phyloP scores from a whole-genome alignment of 2,888 invertebrate species.

The Polydesmus complanatus region DNA sequence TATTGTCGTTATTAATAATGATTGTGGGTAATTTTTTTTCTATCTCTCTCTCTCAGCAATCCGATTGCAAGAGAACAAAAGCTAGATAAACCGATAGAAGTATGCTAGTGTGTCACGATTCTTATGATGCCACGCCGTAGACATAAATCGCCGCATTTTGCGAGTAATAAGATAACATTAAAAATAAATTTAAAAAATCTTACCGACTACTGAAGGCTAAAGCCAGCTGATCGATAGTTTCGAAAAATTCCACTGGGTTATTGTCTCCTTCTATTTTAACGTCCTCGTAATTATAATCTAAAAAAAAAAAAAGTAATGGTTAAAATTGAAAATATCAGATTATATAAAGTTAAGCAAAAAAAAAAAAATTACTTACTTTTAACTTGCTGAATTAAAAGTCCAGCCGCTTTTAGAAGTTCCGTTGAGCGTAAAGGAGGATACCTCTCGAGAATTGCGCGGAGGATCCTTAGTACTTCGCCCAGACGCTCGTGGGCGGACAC shows the following conservation, averaged over 20 bases:
- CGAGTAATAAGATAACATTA: no score
- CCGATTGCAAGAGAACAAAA: no score
- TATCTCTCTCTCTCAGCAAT: no score
- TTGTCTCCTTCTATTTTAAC: constrained; percentile 27
- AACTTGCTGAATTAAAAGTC: constrained; percentile 35
- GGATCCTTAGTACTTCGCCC: constrained; percentile 35
- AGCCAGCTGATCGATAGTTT: constrained; percentile 37
- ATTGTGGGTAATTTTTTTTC: no score
- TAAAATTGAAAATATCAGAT: constrained; percentile 9
- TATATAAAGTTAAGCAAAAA: background rate
- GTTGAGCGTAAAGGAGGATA: constrained; percentile 37
- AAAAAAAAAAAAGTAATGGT: no score
- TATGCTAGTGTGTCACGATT: background rate
- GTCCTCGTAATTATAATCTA: constrained; percentile 35
- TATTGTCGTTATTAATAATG: no score
- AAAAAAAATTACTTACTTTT: constrained; percentile 31
- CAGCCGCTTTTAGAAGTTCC: constrained; percentile 37
- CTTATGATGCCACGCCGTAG: background rate
- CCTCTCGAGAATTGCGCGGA: constrained; percentile 36
- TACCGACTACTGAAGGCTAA: constrained; percentile 38
- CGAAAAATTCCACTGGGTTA: constrained; percentile 30
- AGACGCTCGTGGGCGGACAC: constrained; percentile 36
- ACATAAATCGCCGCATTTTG: background rate
- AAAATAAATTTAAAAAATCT: constrained; percentile 12
- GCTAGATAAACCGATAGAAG: no score